Base-by-base conservation (phyloP, 2,797 vertebrate species). In the Phoebastria nigripes region DNA sequence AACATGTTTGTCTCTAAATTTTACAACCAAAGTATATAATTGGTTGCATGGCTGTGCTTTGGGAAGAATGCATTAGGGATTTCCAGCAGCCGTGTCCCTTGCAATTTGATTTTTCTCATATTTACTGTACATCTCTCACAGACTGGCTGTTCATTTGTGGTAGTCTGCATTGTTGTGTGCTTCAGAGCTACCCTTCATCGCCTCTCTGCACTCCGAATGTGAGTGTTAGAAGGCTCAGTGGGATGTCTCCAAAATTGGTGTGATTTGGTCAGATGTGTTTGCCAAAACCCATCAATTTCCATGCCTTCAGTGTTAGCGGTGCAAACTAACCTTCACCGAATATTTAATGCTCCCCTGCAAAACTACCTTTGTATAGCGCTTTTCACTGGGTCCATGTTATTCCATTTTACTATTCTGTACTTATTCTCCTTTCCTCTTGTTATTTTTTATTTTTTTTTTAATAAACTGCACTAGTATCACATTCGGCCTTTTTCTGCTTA, bases 401-500 rank as follows among this genome's bases (percentile, higher is more conserved):
- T 51, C 37, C 25, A 6, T n/a, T 77, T 66, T 29, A 52, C 4
- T 24, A 1, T 72, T 65, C 72, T 58, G 11, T 78, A 62, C 25
- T 51, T 76, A 5, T 15, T 24, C 7, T 72, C 6, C 33, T 85
- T 80, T 67, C 24, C 12, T 71, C 31, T 69, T 83, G 11, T 51
- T 33, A 7, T 26, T 52, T 52, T 76, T 76, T 35, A 37, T 41
- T 35, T 47, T 29, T 44, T 16, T 90, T 74, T 65, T 5, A 52
- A 90, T 58, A 72, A 90, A 51, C 37, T 46, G 25, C 5, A 2
- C 41, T 70, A 61, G 56, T 55, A 31, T 70, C 41, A 4, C 7
- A 33, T 89, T 70, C 49, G 74, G 16, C 35, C 35, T 82, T 91
- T 31, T 94, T 76, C 85, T 79, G 62, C 74, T 73, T 92, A 77